These are phyloP conservation scores for Notospermus geniculatus DNA, from an alignment of 1,140 invertebrate species.

Conservation along the genomic window DNA sequence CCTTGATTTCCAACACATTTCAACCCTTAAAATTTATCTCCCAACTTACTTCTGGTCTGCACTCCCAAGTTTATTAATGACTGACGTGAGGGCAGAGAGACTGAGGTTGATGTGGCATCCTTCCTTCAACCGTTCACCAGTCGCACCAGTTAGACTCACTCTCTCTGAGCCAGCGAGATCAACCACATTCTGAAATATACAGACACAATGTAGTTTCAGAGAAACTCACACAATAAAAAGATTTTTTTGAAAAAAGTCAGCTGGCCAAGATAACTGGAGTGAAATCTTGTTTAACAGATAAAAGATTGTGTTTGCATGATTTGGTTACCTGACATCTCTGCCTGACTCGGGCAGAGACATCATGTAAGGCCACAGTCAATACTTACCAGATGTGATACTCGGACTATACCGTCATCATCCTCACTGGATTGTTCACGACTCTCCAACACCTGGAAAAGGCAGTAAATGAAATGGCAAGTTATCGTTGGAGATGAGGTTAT, in stretches of 20 bases:
- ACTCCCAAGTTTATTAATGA: slow-evolving; percentile 61
- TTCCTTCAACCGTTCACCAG: slow-evolving; percentile 64
- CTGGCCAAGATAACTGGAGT: no score
- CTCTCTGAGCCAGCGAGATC: slow-evolving; percentile 67
- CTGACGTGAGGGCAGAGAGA: slow-evolving; percentile 60
- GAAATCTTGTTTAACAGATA: no score
- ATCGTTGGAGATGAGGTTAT: slow-evolving; percentile 9
- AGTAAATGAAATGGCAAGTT: neutral
- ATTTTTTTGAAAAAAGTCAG: neutral
- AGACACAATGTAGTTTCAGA: slow-evolving; percentile 4
- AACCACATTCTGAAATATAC: slow-evolving; percentile 61
- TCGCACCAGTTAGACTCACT: slow-evolving; percentile 59
- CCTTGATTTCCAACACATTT: no score
- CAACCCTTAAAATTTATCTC: neutral
- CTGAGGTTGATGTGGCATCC: slow-evolving; percentile 66
- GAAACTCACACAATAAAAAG: slow-evolving; percentile 5
- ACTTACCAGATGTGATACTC: slow-evolving; percentile 49
- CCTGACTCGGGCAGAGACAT: no score
- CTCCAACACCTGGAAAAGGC: slow-evolving; percentile 33
- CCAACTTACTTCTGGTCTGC: neutral
- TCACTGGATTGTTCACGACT: slow-evolving; percentile 35
- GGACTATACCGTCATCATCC: slow-evolving; percentile 35
- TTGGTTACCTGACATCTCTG: no score
- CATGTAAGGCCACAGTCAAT: neutral
- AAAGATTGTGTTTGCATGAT: no score